Evolutionary conservation across 1,140 invertebrate species (phyloP).

Genomic region (Aphelinus certus): DNA sequence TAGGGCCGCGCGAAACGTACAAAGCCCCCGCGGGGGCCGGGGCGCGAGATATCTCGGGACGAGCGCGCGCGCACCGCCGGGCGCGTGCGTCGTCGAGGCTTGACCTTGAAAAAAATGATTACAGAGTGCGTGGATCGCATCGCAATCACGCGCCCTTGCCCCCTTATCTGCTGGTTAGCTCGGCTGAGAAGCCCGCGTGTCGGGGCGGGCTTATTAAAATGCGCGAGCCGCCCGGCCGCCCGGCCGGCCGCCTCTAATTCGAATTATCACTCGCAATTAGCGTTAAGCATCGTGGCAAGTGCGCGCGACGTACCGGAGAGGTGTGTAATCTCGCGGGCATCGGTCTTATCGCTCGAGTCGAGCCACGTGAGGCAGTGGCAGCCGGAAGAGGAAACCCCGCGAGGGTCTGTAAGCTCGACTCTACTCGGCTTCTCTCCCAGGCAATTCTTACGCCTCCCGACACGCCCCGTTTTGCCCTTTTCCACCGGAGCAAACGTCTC

Average conservation of each 20-base stretch:
- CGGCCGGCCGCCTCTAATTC: conserved; percentile 14
- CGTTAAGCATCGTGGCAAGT: conserved; percentile 4
- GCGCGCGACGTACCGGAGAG: conserved; percentile 20
- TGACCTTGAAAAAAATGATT: too few relatives aligned
- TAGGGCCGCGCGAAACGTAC: not conserved
- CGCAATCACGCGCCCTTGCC: conserved; percentile 17
- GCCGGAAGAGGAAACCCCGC: conserved; percentile 47
- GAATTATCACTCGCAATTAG: conserved; percentile 36
- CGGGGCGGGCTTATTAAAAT: too few relatives aligned
- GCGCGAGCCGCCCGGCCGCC: not conserved
- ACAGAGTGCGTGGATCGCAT: not conserved
- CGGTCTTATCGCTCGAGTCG: conserved; percentile 38
- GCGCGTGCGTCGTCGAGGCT: too few relatives aligned
- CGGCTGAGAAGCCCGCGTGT: too few relatives aligned
- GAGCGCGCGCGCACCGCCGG: too few relatives aligned
- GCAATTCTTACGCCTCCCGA: conserved; percentile 1
- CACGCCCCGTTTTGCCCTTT: conserved; percentile 10
- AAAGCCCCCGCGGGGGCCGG: too few relatives aligned
- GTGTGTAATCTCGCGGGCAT: conserved; percentile 34
- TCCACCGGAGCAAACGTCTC: conserved; percentile 11
- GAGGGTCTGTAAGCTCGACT: conserved; percentile 35
- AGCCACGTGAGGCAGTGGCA: not conserved
- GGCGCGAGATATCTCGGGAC: too few relatives aligned
- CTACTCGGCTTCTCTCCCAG: not conserved
- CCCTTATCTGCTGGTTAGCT: too few relatives aligned